Percentiles rank a stretch among this genome's conserved stretches.
phyloP scores from a whole-genome alignment of 2,113 vertebrate genomes.

The Cyprinodon tularosa region DNA sequence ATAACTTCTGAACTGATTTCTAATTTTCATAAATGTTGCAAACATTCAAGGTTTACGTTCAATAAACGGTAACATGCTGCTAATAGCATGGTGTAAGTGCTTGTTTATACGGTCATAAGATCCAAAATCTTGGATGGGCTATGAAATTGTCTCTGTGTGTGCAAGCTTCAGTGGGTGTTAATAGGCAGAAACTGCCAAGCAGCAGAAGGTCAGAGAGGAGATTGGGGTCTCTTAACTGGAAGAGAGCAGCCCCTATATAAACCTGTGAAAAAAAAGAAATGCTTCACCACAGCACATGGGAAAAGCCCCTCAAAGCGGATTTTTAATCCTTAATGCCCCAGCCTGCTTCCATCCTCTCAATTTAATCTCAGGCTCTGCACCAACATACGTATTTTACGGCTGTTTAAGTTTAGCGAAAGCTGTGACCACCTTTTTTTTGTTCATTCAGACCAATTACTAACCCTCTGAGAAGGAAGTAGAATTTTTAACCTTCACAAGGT shows the following conservation, averaged over 20 bases:
- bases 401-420: constrained; percentile 53
- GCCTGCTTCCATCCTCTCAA: constrained; percentile 46
- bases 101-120: constrained; percentile 23
- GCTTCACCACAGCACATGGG: constrained; percentile 61
- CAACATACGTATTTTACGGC: constrained; percentile 64
- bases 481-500: constrained; percentile 76
- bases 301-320: constrained; percentile 71
- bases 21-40: too few relatives aligned
- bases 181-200: constrained; percentile 61
- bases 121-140: constrained; percentile 30
- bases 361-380: constrained; percentile 72
- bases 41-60: neutral
- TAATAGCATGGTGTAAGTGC: neutral
- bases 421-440: constrained; percentile 56
- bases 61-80: neutral
- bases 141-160: constrained; percentile 36
- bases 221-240: constrained; percentile 68
- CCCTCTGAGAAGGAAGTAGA: constrained; percentile 54
- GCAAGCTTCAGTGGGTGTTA: constrained; percentile 34
- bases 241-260: constrained; percentile 62
- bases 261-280: constrained; percentile 56
- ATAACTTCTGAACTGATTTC: too few relatives aligned
- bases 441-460: constrained; percentile 65
- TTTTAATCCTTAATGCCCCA: constrained; percentile 67
- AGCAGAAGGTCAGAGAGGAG: constrained; percentile 72